phyloP scores from a whole-genome alignment of 2,888 invertebrate species.

The Aphidoletes aphidimyza region DNA sequence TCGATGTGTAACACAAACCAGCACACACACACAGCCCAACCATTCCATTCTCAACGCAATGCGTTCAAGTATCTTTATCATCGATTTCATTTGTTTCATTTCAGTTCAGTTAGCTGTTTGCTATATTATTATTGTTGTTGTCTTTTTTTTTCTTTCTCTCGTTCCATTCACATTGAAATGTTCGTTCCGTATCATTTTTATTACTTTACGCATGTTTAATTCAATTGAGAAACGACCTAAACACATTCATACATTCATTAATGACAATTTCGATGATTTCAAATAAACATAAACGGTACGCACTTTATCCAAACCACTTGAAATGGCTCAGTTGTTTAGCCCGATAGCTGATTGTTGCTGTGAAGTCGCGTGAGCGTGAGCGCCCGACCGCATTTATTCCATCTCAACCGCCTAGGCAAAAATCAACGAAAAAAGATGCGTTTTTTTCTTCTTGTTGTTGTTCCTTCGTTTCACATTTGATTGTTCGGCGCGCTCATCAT shows the following conservation, averaged over 20 bases:
- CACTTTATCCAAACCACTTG: slow-evolving; percentile 47
- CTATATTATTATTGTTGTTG: not conserved
- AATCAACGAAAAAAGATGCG: slow-evolving; percentile 6
- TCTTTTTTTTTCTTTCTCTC: not conserved
- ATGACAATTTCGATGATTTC: slow-evolving; percentile 52
- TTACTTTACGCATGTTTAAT: slow-evolving; percentile 52
- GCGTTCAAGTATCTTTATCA: slow-evolving; percentile 22
- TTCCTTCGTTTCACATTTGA: slow-evolving; percentile 33
- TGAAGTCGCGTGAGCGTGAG: not conserved
- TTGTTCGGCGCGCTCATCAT: slow-evolving; percentile 44
- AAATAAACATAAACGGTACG: slow-evolving; percentile 39
- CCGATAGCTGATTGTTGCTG: not conserved
- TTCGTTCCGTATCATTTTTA: slow-evolving; percentile 45
- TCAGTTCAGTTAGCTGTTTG: not conserved
- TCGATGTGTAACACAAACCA: not conserved
- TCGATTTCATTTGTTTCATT: slow-evolving; percentile 33
- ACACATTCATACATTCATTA: slow-evolving; percentile 52
- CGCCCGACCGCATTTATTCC: not conserved
- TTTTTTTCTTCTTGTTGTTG: too few species aligned
- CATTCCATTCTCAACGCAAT: too few species aligned
- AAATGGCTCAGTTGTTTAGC: not conserved
- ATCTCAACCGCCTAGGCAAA: not conserved
- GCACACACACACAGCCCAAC: not conserved
- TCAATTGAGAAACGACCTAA: slow-evolving; percentile 40
- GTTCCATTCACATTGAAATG: not conserved